Evolutionary conservation across 1,140 invertebrate species (phyloP).

Genomic region (Drosophila nigromelanica): DNA sequence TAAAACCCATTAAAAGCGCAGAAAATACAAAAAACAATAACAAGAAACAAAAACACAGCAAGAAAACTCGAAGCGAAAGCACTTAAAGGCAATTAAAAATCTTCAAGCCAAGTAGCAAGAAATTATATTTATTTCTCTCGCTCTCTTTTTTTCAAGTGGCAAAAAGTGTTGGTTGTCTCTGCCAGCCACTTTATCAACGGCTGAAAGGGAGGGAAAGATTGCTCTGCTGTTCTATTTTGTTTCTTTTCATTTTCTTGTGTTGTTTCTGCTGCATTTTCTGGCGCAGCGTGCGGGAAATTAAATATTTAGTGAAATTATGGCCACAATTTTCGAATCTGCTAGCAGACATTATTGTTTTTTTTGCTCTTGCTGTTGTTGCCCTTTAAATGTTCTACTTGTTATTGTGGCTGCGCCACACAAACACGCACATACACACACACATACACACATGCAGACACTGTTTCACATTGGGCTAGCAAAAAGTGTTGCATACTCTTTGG

Average conservation of each 20-base stretch:
- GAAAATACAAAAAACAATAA: conserved; percentile 43
- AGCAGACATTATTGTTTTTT: conserved; percentile 28
- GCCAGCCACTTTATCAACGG: conserved; percentile 71
- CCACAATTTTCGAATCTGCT: conserved; percentile 71
- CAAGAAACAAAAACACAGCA: conserved; percentile 17
- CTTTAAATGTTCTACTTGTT: conserved; percentile 60
- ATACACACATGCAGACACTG: background rate
- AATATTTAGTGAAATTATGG: conserved; percentile 80
- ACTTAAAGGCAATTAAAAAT: conserved; percentile 81
- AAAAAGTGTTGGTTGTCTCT: conserved; percentile 22
- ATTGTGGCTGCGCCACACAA: conserved; percentile 37
- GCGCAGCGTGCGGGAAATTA: conserved; percentile 58
- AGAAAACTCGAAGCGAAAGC: conserved; percentile 49
- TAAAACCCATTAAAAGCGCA: conserved; percentile 73
- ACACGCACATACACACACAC: conserved; percentile 8
- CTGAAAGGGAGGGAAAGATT: conserved; percentile 27
- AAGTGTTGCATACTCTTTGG: conserved; percentile 62
- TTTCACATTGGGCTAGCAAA: conserved; percentile 34
- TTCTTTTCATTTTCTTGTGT: background rate
- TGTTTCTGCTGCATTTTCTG: conserved; percentile 15
- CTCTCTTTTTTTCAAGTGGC: conserved; percentile 39
- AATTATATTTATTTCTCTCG: conserved; percentile 76
- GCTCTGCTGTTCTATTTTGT: background rate
- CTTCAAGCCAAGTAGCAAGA: conserved; percentile 68
- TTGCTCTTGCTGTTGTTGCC: conserved; percentile 24